Evolutionary conservation across 2,113 vertebrate species (phyloP).

Genomic region (Limanda limanda): DNA sequence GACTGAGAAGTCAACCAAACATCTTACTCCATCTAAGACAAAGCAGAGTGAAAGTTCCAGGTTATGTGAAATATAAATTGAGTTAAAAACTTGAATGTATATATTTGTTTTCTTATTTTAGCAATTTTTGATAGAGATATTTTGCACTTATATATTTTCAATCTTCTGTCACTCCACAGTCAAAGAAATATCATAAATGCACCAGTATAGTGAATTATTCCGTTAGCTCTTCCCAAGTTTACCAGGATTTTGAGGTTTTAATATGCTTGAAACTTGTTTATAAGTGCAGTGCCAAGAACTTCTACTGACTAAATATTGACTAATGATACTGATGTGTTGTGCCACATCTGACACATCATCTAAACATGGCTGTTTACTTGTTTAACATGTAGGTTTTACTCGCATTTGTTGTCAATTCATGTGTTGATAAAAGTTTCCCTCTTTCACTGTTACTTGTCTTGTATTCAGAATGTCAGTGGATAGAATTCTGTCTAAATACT

Average conservation of each 20-base stretch:
- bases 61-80: too few species aligned
- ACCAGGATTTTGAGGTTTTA: not conserved
- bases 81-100: too few species aligned
- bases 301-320: not conserved
- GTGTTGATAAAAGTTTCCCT: not conserved
- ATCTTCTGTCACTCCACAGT: not conserved
- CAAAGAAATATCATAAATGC: not conserved
- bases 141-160: not conserved
- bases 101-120: too few species aligned
- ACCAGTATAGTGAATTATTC: too few species aligned
- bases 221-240: too few species aligned
- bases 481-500: not conserved
- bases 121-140: constrained; percentile 4
- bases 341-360: not conserved
- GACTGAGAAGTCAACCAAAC: too few species aligned
- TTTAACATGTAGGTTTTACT: not conserved
- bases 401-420: not conserved
- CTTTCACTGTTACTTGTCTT: not conserved
- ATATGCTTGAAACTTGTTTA: too few species aligned
- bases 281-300: not conserved
- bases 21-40: too few species aligned
- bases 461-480: not conserved
- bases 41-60: too few species aligned
- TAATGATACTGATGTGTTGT: too few species aligned
- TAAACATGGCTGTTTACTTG: too few species aligned